Conservation (phyloP, 2,888 invertebrate species). For the Nycteola revayana region DNA sequence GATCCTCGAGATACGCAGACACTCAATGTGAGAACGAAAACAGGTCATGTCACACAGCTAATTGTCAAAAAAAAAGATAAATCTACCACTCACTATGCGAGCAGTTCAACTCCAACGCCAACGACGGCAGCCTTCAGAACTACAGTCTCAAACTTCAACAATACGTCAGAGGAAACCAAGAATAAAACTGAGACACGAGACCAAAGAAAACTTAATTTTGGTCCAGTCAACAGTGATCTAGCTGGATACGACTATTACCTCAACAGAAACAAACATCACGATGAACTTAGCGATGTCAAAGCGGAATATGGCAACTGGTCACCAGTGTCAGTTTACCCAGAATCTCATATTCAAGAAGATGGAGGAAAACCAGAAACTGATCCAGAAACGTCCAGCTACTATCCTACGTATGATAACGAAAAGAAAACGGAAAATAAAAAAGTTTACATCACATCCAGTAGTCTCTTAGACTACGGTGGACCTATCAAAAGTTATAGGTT, state of each 20-base stretch:
- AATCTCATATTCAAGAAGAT: constrained; percentile 70
- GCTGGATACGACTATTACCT: constrained; percentile 76
- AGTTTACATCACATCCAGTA: constrained; percentile 74
- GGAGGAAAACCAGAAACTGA: constrained; percentile 64
- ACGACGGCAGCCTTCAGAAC: constrained; percentile 60
- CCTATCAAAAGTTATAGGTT: constrained; percentile 72
- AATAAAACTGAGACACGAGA: constrained; percentile 72
- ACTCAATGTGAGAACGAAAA: constrained; percentile 87
- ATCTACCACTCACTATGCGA: constrained; percentile 49
- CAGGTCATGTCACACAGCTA: constrained; percentile 89
- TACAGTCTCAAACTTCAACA: constrained; percentile 41
- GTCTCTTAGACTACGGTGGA: constrained; percentile 66
- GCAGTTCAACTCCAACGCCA: constrained; percentile 50
- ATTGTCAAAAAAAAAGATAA: constrained; percentile 88
- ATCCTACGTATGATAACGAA: constrained; percentile 73
- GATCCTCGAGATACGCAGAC: constrained; percentile 90
- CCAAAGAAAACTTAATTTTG: constrained; percentile 68
- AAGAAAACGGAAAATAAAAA: constrained; percentile 68
- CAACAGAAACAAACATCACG: constrained; percentile 64
- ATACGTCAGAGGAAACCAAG: constrained; percentile 52
- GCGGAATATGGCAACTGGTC: constrained; percentile 80
- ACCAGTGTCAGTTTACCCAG: constrained; percentile 75
- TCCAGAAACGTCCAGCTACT: constrained; percentile 68
- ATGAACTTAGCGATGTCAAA: constrained; percentile 68
- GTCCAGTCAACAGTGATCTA: constrained; percentile 64